These are phyloP conservation scores for Arctocebus calabarensis DNA, from an alignment of 2,797 vertebrate species.

Conservation along the genomic window DNA sequence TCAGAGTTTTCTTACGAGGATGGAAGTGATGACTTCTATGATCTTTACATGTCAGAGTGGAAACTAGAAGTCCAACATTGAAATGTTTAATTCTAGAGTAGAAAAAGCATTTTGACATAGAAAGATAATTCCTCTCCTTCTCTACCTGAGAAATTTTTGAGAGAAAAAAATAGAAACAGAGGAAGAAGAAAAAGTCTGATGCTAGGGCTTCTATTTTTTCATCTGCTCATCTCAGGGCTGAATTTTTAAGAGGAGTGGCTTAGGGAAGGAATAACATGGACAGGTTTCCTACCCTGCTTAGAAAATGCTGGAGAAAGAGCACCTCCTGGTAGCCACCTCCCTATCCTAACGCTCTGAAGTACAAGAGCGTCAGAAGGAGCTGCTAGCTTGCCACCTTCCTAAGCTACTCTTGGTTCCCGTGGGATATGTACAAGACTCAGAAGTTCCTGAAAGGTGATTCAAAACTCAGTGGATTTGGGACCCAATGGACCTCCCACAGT, in stretches of 20 bases:
- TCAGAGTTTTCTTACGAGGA: not conserved
- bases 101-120: not conserved
- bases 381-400: not conserved
- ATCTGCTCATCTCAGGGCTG: not conserved
- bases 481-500: not conserved
- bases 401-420: not conserved
- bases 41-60: not conserved
- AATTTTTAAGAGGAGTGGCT: not conserved
- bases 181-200: not conserved
- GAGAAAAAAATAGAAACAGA: not conserved
- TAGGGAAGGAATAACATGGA: too few relatives aligned
- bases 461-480: not conserved
- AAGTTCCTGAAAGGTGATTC: not conserved
- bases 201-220: not conserved
- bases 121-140: not conserved
- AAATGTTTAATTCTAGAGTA: not conserved
- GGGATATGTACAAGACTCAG: not conserved
- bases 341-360: not conserved
- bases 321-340: too few relatives aligned
- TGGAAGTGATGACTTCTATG: not conserved
- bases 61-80: not conserved
- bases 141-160: not conserved
- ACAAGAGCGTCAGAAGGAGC: not conserved
- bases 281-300: not conserved
- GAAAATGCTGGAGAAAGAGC: not conserved